Percentiles rank a stretch among this genome's conserved stretches.
These are phyloP conservation scores for Agrypnus murinus DNA, from an alignment of 2,888 invertebrate species.

Conservation along the genomic window DNA sequence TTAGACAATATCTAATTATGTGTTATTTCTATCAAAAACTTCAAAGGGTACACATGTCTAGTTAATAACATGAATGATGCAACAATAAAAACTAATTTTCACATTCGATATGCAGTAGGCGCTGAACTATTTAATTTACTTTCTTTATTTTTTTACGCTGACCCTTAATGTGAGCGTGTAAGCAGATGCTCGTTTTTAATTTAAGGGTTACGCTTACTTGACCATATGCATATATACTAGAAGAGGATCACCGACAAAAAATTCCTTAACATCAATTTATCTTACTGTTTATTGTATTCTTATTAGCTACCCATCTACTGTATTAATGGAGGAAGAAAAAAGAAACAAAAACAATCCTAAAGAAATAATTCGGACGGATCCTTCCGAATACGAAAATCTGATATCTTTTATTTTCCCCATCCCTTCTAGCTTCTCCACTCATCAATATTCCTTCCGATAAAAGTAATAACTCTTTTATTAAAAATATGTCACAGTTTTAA, in stretches of 20 bases:
- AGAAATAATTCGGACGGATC: neutral
- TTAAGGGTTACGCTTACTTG: constrained; percentile 49
- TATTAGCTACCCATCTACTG: neutral
- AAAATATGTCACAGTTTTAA: constrained; percentile 58
- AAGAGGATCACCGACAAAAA: constrained; percentile 10
- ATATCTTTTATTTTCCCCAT: constrained; percentile 33
- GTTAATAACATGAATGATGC: constrained; percentile 52
- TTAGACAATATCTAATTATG: too few species aligned
- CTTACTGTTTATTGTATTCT: constrained; percentile 29
- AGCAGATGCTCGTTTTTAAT: constrained; percentile 50
- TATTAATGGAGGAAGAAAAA: too few species aligned
- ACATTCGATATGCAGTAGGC: constrained; percentile 53
- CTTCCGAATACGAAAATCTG: constrained; percentile 13
- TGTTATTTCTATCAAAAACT: too few species aligned
- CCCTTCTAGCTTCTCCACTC: constrained; percentile 36
- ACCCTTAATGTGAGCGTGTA: constrained; percentile 40
- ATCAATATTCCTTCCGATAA: constrained; percentile 52
- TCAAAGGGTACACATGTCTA: constrained; percentile 38
- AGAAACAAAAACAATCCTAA: neutral
- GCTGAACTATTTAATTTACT: constrained; percentile 49
- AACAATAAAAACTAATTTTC: constrained; percentile 54
- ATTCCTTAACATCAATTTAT: constrained; percentile 24
- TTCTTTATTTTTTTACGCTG: constrained; percentile 47
- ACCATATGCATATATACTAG: constrained; percentile 41
- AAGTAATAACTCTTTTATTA: constrained; percentile 58